A percentile compares a stretch with the other conserved stretches of the same genome.
These are phyloP conservation scores for Petroica traversi DNA, from an alignment of 2,113 vertebrate species.

Conservation along the genomic window DNA sequence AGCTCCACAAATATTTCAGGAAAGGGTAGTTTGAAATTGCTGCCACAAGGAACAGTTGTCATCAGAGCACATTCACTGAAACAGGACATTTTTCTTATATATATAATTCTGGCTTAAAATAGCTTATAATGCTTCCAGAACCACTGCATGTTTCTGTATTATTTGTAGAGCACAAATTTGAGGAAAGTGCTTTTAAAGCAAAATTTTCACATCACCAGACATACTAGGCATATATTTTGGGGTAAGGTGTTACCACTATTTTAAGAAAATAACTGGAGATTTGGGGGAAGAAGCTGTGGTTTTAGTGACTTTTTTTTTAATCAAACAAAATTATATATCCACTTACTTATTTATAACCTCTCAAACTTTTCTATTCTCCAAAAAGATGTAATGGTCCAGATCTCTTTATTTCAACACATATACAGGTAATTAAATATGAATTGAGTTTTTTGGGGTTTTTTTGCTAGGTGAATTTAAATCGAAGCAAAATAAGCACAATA, in stretches of 20 bases:
- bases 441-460: not conserved
- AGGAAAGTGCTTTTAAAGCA: not conserved
- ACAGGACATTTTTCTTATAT: not conserved
- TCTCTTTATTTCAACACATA: not conserved
- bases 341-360: not conserved
- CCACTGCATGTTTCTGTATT: not conserved
- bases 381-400: not conserved
- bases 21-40: not conserved
- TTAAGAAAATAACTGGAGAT: not conserved
- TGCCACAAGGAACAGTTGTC: not conserved
- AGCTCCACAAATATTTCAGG: not conserved
- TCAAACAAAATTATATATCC: not conserved
- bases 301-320: not conserved
- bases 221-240: accelerated
- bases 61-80: not conserved
- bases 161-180: not conserved
- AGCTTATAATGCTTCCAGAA: not conserved
- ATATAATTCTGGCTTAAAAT: not conserved
- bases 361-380: not conserved
- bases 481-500: not conserved
- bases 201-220: not conserved
- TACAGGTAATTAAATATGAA: not conserved
- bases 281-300: not conserved
- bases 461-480: not conserved
- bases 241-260: not conserved